phyloP scores from a whole-genome alignment of 2,888 invertebrate genomes.

The Mimachlamys varia region DNA sequence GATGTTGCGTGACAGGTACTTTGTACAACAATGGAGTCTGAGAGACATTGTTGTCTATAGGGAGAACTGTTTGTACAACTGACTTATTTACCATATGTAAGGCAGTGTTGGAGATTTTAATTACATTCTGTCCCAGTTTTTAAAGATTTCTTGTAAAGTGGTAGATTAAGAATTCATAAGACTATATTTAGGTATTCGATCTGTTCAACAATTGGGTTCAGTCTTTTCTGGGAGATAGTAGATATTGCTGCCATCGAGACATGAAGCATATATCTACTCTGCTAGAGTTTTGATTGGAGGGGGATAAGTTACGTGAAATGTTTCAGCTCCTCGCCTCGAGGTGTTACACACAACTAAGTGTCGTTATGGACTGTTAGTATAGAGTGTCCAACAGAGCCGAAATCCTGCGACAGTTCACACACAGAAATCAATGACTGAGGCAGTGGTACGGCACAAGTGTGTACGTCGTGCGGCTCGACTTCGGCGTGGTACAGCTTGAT shows the following conservation, averaged over 20 bases:
- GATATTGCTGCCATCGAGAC: background rate
- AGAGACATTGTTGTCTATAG: background rate
- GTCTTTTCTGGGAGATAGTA: background rate
- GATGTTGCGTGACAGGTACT: background rate
- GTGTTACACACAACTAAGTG: background rate
- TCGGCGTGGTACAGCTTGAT: background rate
- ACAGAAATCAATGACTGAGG: slow-evolving; percentile 18
- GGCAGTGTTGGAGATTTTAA: background rate
- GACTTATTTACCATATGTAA: background rate
- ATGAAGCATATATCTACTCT: background rate
- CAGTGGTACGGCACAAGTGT: background rate
- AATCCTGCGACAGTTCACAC: slow-evolving; percentile 31
- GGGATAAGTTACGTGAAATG: background rate
- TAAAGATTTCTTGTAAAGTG: background rate
- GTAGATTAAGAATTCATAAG: slow-evolving; percentile 3
- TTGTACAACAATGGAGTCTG: background rate
- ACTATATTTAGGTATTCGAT: background rate
- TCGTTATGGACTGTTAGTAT: background rate
- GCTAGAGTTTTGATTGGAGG: background rate
- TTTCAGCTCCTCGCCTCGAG: background rate
- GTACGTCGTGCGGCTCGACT: background rate
- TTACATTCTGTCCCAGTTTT: background rate
- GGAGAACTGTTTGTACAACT: background rate
- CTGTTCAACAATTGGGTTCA: background rate
- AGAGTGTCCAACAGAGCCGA: background rate